Percentiles rank a stretch among this genome's conserved stretches.
phyloP scores from a whole-genome alignment of 1,140 invertebrate species.

The Armadillidium nasatum region DNA sequence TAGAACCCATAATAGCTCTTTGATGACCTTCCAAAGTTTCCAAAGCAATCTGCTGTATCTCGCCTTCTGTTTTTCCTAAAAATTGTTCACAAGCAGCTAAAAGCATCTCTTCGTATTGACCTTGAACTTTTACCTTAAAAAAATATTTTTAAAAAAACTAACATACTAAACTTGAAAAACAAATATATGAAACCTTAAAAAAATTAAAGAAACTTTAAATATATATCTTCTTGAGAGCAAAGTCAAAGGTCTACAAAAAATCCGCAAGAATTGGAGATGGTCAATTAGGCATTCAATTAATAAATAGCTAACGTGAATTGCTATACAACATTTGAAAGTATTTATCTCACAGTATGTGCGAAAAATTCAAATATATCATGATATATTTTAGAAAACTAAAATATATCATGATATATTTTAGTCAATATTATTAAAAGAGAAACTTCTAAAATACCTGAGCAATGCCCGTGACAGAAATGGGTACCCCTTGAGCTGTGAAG shows the following conservation, averaged over 20 bases:
- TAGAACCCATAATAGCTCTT: slow-evolving; percentile 95
- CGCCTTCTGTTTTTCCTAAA: slow-evolving; percentile 80
- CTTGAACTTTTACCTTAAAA: slow-evolving; percentile 88
- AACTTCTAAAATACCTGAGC: slow-evolving; percentile 65
- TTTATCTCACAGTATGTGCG: no score
- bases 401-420: no score
- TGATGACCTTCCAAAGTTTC: slow-evolving; percentile 97
- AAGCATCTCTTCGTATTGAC: slow-evolving; percentile 95
- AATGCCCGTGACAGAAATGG: slow-evolving; percentile 94
- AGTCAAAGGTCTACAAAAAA: no score
- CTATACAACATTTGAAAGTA: no score
- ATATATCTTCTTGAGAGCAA: no score
- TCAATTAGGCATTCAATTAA: no score
- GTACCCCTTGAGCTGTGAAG: slow-evolving; percentile 93
- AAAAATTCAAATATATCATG: no score
- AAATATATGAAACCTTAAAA: no score
- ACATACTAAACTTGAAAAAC: neutral
- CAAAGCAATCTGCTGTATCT: slow-evolving; percentile 88
- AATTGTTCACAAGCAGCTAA: slow-evolving; percentile 95
- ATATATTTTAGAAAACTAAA: no score
- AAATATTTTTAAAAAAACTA: neutral
- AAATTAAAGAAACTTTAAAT: neutral
- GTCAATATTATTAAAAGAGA: neutral
- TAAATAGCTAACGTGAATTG: no score
- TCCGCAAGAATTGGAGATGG: no score